A percentile compares a stretch with the other conserved stretches of the same genome.
Conservation (phyloP, 2,888 invertebrate genomes). For the Noctua janthe region DNA sequence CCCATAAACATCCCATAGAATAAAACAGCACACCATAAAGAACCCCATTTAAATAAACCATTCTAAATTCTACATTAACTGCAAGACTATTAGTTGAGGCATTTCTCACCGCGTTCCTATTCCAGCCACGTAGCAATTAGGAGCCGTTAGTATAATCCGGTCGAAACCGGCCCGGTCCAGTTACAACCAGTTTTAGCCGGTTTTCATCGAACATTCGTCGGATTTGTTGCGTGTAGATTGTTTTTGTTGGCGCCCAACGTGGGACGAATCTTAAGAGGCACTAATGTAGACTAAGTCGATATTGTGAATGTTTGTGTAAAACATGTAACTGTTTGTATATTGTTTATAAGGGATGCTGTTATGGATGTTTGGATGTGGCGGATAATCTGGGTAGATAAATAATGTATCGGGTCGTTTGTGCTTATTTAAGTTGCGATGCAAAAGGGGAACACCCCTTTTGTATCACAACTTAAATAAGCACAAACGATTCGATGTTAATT, state of each 20-base stretch:
- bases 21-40: constrained; percentile 54
- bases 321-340: constrained; percentile 62
- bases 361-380: constrained; percentile 42
- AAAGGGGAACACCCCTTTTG: neutral
- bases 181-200: constrained; percentile 71
- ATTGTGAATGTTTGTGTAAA: constrained; percentile 63
- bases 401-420: constrained; percentile 31
- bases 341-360: constrained; percentile 59
- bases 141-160: constrained; percentile 82
- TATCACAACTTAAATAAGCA: no score
- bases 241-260: constrained; percentile 73
- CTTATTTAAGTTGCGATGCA: constrained; percentile 23
- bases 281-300: constrained; percentile 69
- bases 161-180: constrained; percentile 58
- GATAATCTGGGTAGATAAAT: constrained; percentile 58
- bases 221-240: constrained; percentile 87
- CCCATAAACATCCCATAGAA: constrained; percentile 48
- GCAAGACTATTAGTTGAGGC: constrained; percentile 68
- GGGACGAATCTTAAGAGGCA: constrained; percentile 74
- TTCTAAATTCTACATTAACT: constrained; percentile 69
- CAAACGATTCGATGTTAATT: constrained; percentile 29
- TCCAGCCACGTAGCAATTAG: constrained; percentile 86
- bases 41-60: constrained; percentile 64
- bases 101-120: constrained; percentile 73
- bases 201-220: constrained; percentile 72